Base-by-base conservation (phyloP, 2,888 invertebrate species). In the Koerneria pararmatus region DNA sequence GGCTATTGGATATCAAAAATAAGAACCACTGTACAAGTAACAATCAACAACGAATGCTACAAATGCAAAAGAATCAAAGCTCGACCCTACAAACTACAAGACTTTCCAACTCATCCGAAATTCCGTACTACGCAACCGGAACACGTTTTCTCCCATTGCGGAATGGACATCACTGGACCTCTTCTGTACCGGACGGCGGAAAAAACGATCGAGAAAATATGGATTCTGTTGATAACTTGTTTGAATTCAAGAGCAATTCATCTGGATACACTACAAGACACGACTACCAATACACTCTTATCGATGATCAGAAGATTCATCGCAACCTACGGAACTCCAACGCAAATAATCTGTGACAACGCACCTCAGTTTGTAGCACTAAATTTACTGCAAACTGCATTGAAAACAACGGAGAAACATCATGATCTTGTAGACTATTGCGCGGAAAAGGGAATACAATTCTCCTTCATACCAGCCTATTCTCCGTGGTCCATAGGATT, bases 401-500 rank as follows among this genome's bases (percentile, higher is more conserved):
- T 41, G 46, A n/a, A 41, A 11, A n/a, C 11, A 11, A n/a, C 11
- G 11, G 11, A 11, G 46, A 22, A 41, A n/a, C 46, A 11, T 41
- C 46, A n/a, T 41, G 56, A 56, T 3, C 5, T 56, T 1, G 1
- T 31, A 5, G 56, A 56, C 29, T 56, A 56, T 34, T 56, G 56
- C 5, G 29, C 27, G 6, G 8, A 2, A 27, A 1, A 31, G 11
- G 29, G 29, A 5, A 56, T 56, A 1, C 2, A 56, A 2, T 31
- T 56, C 56, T 2, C 70, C 8, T 85, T 85, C 69, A 85, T 82
- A 57, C 80, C 83, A 5, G 84, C 84, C 5, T 70, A 76, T 0
- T 82, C 84, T 3, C 70, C 84, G 2, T 85, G 85, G 84, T 84
- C 83, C 84, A 84, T 84, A 61, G 84, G 85, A 51, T 84, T 80